phyloP scores from a whole-genome alignment of 2,113 vertebrate species.

The Neotragus pygmaeus region DNA sequence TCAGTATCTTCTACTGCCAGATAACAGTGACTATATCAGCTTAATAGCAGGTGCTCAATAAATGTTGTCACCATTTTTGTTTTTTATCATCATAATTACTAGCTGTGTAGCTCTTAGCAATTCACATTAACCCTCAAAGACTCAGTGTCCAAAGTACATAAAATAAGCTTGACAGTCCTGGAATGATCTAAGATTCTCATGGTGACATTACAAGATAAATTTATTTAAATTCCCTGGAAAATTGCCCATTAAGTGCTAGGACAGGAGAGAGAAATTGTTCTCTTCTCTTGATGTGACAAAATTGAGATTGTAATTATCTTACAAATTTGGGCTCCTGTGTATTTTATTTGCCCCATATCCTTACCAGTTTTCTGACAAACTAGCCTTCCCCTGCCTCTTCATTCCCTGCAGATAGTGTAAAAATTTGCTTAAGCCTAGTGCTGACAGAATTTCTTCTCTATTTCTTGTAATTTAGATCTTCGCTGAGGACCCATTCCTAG shows the following conservation, averaged over 20 bases:
- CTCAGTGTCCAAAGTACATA: neutral
- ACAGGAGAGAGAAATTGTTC: neutral
- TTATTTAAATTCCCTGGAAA: constrained; percentile 5
- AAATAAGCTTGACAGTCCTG: neutral
- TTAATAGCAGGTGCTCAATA: neutral
- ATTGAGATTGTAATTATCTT: constrained; percentile 17
- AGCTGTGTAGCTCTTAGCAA: neutral
- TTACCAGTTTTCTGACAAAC: neutral
- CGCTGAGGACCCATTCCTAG: neutral
- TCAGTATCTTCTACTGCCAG: neutral
- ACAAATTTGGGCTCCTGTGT: neutral
- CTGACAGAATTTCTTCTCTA: neutral
- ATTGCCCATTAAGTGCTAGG: neutral
- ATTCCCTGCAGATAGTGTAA: neutral
- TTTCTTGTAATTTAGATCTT: neutral
- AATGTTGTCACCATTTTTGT: neutral
- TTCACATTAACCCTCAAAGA: neutral
- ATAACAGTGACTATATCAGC: neutral
- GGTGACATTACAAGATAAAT: neutral
- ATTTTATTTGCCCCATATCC: neutral
- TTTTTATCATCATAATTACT: neutral
- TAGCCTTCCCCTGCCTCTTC: neutral
- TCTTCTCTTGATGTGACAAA: neutral
- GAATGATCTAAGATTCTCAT: neutral
- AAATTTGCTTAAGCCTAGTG: neutral